Base-by-base conservation (phyloP, 2,797 vertebrate genomes). In the Sarcoramphus papa region DNA sequence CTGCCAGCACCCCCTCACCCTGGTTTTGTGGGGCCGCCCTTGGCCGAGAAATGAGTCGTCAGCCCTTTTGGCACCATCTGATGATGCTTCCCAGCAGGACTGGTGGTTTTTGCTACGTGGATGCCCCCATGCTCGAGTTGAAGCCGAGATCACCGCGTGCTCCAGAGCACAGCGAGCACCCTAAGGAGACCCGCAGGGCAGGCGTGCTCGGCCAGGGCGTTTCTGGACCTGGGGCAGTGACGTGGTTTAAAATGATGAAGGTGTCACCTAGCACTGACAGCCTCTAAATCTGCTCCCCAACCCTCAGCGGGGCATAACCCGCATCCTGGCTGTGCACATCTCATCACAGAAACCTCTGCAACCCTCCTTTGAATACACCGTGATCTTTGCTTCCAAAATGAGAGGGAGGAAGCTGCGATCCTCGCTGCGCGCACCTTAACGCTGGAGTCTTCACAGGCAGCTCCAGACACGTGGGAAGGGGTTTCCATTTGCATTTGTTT, bases 61-160 rank as follows among this genome's bases (percentile, higher is more conserved):
- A 31, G 50, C 74, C n/a, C 59, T 73, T 23, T 57, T 76, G 65
- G 84, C 80, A 57, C 20, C 41, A 3, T 15, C n/a, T 53, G 48
- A 35, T 11, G 69, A 68, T 21, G 31, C 1, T 87, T 87, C 70
- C 91, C 77, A 51, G 59, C 56, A 82, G 77, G 54, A 62, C 24
- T 1, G 6, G 73, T 35, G 48, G 77, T 33, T 69, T 87, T 82
- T 69, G 24, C 40, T 65, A 43, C 7, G 3, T 30, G 80, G 62
- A 54, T 68, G 43, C 3, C 16, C 63, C 41, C 50, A 17, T 0
- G 4, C 0, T 3, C 0, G 7, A 77, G 24, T 12, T 4, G 2
- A 41, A 48, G n/a, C 53, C 2, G 11, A 64, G 69, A 24, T 7
- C 0, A 3, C 20, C 5, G 8, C 3, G 3, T 33, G 67, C 65